These are phyloP conservation scores for Sparus aurata DNA, from an alignment of 2,797 vertebrate species.

Conservation along the genomic window DNA sequence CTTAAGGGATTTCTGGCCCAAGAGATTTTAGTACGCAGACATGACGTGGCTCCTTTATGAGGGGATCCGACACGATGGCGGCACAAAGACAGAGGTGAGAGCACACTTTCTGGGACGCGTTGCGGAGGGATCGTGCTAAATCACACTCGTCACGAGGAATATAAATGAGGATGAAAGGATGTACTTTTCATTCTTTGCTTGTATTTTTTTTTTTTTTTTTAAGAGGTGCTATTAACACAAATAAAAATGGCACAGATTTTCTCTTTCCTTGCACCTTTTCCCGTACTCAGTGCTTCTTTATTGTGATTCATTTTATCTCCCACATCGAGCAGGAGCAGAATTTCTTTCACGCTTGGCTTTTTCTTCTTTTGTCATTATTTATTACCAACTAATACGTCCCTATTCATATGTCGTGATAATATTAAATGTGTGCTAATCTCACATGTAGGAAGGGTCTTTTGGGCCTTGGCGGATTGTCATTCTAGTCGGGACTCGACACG, in stretches of 20 bases:
- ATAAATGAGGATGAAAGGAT: neutral
- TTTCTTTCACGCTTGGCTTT: neutral
- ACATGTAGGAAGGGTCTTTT: no score
- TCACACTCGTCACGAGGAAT: neutral
- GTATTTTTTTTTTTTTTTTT: neutral
- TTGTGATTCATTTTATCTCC: neutral
- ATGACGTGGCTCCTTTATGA: neutral
- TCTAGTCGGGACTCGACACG: neutral
- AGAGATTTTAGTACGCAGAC: conserved; percentile 23
- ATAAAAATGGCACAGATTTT: neutral
- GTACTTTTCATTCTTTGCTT: no score
- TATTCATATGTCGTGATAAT: neutral
- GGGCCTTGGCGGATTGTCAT: no score
- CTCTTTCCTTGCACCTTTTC: neutral
- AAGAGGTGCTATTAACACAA: neutral
- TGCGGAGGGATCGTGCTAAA: neutral
- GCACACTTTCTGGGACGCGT: neutral
- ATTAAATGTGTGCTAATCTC: neutral
- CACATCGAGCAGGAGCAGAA: neutral
- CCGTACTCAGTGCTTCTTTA: neutral
- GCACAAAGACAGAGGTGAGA: neutral
- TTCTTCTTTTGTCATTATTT: neutral
- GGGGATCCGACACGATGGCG: neutral
- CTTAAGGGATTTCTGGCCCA: conserved; percentile 3
- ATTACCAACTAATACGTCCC: neutral